Conservation (phyloP, 35 echinoderm and acorn worm genomes). For the Acanthaster planci region DNA sequence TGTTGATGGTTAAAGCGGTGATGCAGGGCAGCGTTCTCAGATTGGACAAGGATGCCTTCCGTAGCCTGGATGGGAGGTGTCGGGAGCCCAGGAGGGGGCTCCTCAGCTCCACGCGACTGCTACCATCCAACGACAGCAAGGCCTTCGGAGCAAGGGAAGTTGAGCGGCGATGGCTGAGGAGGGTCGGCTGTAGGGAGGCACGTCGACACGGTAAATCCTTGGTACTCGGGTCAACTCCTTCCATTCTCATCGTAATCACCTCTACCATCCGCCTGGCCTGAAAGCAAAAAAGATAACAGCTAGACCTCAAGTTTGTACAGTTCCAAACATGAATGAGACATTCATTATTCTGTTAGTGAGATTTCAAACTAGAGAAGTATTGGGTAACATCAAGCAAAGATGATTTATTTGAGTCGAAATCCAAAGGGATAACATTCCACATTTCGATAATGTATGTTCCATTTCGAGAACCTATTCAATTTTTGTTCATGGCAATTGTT, state of each 20-base stretch:
- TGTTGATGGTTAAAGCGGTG: constrained; percentile 56
- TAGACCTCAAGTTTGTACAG: too few species aligned
- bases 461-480: too few species aligned
- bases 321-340: too few species aligned
- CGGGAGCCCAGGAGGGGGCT: constrained; percentile 13
- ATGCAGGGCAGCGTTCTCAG: constrained; percentile 63
- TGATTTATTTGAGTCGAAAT: too few species aligned
- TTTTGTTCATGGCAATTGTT: too few species aligned
- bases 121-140: background rate
- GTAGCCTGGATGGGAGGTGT: constrained; percentile 44
- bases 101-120: background rate
- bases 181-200: constrained; percentile 1
- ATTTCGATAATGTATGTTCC: too few species aligned
- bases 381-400: too few species aligned
- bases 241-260: constrained; percentile 13
- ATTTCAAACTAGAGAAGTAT: too few species aligned
- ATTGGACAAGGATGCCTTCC: constrained; percentile 47
- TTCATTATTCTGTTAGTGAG: too few species aligned
- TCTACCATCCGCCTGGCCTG: constrained; percentile 23
- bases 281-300: background rate
- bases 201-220: constrained; percentile 26
- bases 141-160: constrained; percentile 7
- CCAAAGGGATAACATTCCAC: too few species aligned
- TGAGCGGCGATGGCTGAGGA: constrained; percentile 12
- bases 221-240: constrained; percentile 5